Base-by-base conservation (phyloP, 1,140 invertebrate species). In the Acromyrmex heyeri region DNA sequence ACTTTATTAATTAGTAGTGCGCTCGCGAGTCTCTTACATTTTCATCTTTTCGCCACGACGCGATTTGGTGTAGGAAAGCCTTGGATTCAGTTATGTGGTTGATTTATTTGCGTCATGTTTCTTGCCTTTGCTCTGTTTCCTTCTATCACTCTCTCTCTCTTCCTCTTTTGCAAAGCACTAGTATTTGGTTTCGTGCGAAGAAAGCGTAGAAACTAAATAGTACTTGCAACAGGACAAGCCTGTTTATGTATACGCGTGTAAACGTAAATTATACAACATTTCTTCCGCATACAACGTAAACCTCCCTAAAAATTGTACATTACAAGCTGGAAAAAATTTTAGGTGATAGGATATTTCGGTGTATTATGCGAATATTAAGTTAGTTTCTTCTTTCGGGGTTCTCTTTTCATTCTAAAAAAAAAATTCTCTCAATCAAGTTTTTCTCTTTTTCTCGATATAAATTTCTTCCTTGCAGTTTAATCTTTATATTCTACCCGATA, bases 161-260 rank as follows among this genome's bases (percentile, higher is more conserved):
- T 7, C 8, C 69, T 18, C 24, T 14, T 16, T 87, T n/a, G 16
- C 55, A 3, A 27, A 48, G 53, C 50, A 57, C n/a, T 70, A 81
- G 16, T 81, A 81, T 81, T 72, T 82, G 34, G 65, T 79, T 70
- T 75, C 57, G 30, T 86, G 77, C 53, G 62, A 79, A 81, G 50
- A 72, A 82, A 82, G 67, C 53, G 18, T 72, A 59, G 24, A 82
- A 82, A 82, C 34, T 82, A 57, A 53, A n/a, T 30, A 57, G 27
- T 30, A 57, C 30, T 48, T 34, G 62, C 62, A 34, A 67, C 77
- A 24, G 48, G 61, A 44, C 34, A 81, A 69, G 38, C 67, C 50
- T 57, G 65, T 82, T 81, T 24, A 81, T 14, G 21, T 18, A n/a
- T 12, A 38, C 21, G 57, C 16, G 16, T 34, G 27, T 18, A 27